Evolutionary conservation across 2,797 vertebrate species (phyloP), one percentile per base, ranked within the genome.

Genomic region (Dryobates pubescens): DNA sequence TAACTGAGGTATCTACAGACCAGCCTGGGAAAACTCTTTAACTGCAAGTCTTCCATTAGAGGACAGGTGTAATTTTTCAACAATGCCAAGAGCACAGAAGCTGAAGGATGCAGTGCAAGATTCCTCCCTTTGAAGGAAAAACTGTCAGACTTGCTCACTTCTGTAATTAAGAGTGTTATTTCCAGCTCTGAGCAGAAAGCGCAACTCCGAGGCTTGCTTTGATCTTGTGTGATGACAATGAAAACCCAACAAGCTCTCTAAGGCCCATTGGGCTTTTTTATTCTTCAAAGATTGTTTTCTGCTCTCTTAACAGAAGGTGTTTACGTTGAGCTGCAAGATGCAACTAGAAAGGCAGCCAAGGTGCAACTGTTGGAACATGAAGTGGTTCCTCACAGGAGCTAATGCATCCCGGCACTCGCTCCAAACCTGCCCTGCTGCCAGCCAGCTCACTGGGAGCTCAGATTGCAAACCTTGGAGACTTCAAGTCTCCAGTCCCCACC

Each of bases 91-190:
- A 85, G n/a, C 0, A 4, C 20, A 82, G 29, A 82, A 72, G 63
- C 76, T 68, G 43, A 62, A 87, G 65, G 56, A 82, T 38, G 43
- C 89, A 82, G 65, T 26, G 41, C 5, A 82, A 59, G 45, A 41
- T 73, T 86, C 57, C 22, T 79, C 22, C 24, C 85, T 96, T 93
- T 89, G 95, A 95, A 94, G 61, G 38, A 61, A 86, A 78, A 93
- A 36, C 69, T 9, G 3, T 51, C 91, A 93, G 82, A 86, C 73
- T 74, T 83, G 68, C 62, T 95, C 16, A 53, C 34, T 94, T 90
- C 32, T 86, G 72, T 88, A 95, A 96, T 95, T 96, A 95, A 88
- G 78, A 92, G 79, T 13, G 71, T 67, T 94, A 78, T 88, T 95
- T 90, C 96, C 89, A 84, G 81, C 84, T 86, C 77, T 80, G 78